phyloP scores from a whole-genome alignment of 2,888 invertebrate species.

The Leucozona laternaria region DNA sequence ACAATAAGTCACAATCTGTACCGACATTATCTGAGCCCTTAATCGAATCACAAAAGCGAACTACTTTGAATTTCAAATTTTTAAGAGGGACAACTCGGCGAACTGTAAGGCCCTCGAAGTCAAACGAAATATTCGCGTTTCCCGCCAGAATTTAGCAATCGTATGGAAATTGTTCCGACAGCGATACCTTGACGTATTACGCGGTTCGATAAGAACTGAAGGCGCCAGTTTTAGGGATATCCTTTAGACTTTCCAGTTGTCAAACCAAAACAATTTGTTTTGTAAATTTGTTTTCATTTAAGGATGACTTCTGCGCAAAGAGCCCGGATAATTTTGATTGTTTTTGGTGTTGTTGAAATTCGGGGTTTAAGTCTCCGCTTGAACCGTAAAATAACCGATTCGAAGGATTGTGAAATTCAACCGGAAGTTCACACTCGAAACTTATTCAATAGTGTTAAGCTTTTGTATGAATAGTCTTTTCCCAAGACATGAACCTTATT shows the following conservation, averaged over 20 bases:
- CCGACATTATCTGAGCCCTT: slow-evolving; percentile 13
- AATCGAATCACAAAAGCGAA: slow-evolving; percentile 42
- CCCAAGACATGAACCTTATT: neutral
- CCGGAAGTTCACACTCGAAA: neutral
- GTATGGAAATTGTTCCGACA: neutral
- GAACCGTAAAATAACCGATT: slow-evolving; percentile 68
- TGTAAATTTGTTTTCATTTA: neutral
- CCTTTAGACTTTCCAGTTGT: slow-evolving; percentile 14
- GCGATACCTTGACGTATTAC: neutral
- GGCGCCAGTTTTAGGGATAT: neutral
- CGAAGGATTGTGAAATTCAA: slow-evolving; percentile 28
- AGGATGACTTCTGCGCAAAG: slow-evolving; percentile 44
- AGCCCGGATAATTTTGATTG: neutral
- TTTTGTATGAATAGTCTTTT: neutral
- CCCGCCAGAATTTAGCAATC: slow-evolving; percentile 48
- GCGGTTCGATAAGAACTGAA: slow-evolving; percentile 32
- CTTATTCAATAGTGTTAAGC: neutral
- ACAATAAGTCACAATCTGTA: slow-evolving; percentile 46
- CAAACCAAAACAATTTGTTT: slow-evolving; percentile 10
- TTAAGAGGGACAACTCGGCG: neutral
- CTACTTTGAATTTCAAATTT: slow-evolving; percentile 41
- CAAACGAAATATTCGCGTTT: slow-evolving; percentile 14
- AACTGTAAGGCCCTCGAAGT: neutral
- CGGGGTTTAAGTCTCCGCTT: neutral
- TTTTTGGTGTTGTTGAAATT: neutral